Evolutionary conservation across 2,888 invertebrate species (phyloP).

Genomic region (Heliconius hortense): DNA sequence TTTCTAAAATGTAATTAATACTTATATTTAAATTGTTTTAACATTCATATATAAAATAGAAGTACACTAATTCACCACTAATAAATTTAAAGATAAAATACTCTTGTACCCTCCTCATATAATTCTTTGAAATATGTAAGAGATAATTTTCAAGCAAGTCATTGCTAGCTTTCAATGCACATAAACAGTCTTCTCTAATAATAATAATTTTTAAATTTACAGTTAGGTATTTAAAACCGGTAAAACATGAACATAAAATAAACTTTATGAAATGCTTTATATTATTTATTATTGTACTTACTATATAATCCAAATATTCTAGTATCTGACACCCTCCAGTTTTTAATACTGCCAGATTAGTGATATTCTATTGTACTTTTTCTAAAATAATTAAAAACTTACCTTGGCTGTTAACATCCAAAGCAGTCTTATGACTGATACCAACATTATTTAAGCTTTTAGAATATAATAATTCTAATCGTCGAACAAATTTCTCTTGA

Average conservation of each 20-base stretch:
- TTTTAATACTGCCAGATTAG: neutral
- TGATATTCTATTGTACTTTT: neutral
- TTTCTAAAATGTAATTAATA: constrained; percentile 38
- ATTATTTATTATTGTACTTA: neutral
- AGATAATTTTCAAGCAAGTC: too few relatives aligned
- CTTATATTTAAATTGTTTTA: neutral
- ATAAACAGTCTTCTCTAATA: too few relatives aligned
- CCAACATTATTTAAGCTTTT: constrained; percentile 66
- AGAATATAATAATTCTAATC: constrained; percentile 64
- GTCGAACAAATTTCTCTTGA: constrained; percentile 68
- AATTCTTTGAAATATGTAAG: too few relatives aligned
- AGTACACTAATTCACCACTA: too few relatives aligned
- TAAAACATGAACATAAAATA: too few relatives aligned
- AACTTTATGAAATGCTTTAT: too few relatives aligned
- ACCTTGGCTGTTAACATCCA: constrained; percentile 55
- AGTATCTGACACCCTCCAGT: neutral
- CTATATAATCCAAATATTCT: neutral
- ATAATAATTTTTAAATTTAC: too few relatives aligned
- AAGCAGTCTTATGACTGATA: constrained; percentile 63
- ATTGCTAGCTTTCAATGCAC: too few relatives aligned
- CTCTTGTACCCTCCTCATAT: too few relatives aligned
- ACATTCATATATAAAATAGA: too few relatives aligned
- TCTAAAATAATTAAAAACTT: neutral
- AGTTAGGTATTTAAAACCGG: too few relatives aligned
- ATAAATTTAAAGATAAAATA: too few relatives aligned